Base-by-base conservation (phyloP, 1,140 invertebrate genomes). In the Zaprionus taronus region DNA sequence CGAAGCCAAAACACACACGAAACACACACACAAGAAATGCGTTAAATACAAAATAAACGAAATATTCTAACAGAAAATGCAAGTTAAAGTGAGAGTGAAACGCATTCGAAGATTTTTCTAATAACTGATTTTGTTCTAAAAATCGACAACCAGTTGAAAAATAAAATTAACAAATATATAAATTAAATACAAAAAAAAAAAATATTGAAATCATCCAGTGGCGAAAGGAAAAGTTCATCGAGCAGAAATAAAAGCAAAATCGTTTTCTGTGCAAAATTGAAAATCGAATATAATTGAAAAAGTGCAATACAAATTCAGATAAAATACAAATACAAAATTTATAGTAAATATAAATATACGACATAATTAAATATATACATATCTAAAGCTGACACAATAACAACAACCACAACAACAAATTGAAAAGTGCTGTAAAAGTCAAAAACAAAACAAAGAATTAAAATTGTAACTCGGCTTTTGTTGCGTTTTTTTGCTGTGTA, bases 71-170 rank as follows among this genome's bases (percentile, higher is more conserved):
- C 44, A 26, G 55, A 64, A 76, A 72, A 62, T 83, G 77, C 62
- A 77, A 62, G 57, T 68, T 65, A 64, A 71, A 56, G 58, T 63
- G 61, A 72, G 61, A 75, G 51, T 49, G 66, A 63, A 34, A 44
- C 11, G 57, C 63, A 60, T 78, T 68, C 68, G 28, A 56, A 55
- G 38, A 53, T 57, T 67, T 6, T 24, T 34, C 41, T 2, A 73
- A 53, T 62, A 79, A 83, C 81, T 90, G 85, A 90, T 90, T 90
- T 90, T 90, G 81, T 90, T 90, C 82, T 84, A 90, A 90, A 90
- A 90, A 89, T 89, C 84, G 77, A 72, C 44, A 84, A 79, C 68
- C 76, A 73, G 69, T 73, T 79, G 11, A 58, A 73, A 62, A 69
- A 49, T 56, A 34, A 24, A 17, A 34, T 26, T 12, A 64, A 49